A percentile compares a stretch with the other conserved stretches of the same genome.
These are phyloP conservation scores for Hemitrygon akajei DNA, from an alignment of 2,797 vertebrate species.

Conservation along the genomic window DNA sequence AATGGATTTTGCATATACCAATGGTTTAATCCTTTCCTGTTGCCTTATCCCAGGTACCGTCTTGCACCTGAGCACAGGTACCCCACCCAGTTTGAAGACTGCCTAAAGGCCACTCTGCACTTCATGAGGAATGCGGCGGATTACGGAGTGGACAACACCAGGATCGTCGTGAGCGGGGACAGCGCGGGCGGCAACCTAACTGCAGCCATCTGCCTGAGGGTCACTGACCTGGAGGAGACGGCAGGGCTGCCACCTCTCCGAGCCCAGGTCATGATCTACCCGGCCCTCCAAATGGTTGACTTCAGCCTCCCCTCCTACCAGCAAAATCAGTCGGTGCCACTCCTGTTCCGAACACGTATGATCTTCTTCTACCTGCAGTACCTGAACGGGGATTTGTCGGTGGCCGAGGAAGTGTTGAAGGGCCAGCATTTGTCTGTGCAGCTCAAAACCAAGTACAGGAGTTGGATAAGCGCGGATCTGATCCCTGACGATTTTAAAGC, in stretches of 20 bases:
- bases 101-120: slow-evolving; percentile 57
- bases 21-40: slow-evolving; percentile 37
- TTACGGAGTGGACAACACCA: slow-evolving; percentile 62
- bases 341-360: slow-evolving; percentile 54
- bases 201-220: slow-evolving; percentile 60
- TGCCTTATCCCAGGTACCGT: slow-evolving; percentile 56
- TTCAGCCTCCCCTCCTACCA: slow-evolving; percentile 75
- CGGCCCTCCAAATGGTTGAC: slow-evolving; percentile 62
- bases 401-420: slow-evolving; percentile 47
- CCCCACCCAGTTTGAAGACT: slow-evolving; percentile 61
- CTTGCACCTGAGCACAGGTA: slow-evolving; percentile 66
- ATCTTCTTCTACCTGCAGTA: slow-evolving; percentile 56
- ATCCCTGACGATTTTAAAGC: slow-evolving; percentile 62
- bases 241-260: slow-evolving; percentile 63
- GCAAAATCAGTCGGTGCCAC: slow-evolving; percentile 63
- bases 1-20: background rate
- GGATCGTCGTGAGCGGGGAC: slow-evolving; percentile 68
- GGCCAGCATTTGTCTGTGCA: slow-evolving; percentile 59
- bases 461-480: slow-evolving; percentile 64
- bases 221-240: slow-evolving; percentile 48
- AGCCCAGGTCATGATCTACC: slow-evolving; percentile 74
- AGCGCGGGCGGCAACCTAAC: slow-evolving; percentile 66
- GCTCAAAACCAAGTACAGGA: slow-evolving; percentile 53
- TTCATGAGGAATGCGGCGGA: slow-evolving; percentile 65
- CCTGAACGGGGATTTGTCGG: slow-evolving; percentile 49